A percentile compares a stretch with the other conserved stretches of the same genome.
Conservation (phyloP, 2,888 invertebrate genomes). For the Orthosia incerta region DNA sequence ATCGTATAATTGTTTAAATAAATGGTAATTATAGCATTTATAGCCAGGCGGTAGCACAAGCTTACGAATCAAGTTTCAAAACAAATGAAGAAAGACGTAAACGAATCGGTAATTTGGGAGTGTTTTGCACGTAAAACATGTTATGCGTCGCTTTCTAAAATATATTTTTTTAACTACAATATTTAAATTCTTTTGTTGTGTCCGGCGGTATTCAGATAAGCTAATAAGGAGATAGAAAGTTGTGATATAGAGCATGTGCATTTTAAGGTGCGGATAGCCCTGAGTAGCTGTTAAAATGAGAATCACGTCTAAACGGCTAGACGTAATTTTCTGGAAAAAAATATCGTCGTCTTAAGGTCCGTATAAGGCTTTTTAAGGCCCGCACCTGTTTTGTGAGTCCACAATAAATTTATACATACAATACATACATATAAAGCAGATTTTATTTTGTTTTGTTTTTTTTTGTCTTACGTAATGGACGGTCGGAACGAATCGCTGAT, state of each 20-base stretch:
- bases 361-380: conserved; percentile 4
- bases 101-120: conserved; percentile 59
- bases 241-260: conserved; percentile 13
- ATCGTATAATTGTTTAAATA: conserved; percentile 61
- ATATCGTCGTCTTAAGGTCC: too few species aligned
- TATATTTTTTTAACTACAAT: conserved; percentile 23
- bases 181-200: conserved; percentile 33
- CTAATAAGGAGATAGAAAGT: conserved; percentile 58
- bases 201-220: conserved; percentile 38
- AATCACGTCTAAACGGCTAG: not conserved
- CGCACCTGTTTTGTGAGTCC: not conserved
- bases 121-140: conserved; percentile 55
- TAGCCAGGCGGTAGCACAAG: conserved; percentile 24
- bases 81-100: conserved; percentile 47
- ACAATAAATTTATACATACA: not conserved
- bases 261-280: not conserved
- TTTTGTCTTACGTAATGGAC: conserved; percentile 48
- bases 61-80: conserved; percentile 54
- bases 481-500: conserved; percentile 39
- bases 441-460: conserved; percentile 30
- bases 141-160: conserved; percentile 58
- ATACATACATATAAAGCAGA: not conserved
- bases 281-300: too few species aligned
- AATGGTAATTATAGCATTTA: conserved; percentile 54
- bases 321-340: too few species aligned